A percentile compares a stretch with the other conserved stretches of the same genome.
phyloP scores from a whole-genome alignment of 2,113 vertebrate species.

The Candoia aspera region DNA sequence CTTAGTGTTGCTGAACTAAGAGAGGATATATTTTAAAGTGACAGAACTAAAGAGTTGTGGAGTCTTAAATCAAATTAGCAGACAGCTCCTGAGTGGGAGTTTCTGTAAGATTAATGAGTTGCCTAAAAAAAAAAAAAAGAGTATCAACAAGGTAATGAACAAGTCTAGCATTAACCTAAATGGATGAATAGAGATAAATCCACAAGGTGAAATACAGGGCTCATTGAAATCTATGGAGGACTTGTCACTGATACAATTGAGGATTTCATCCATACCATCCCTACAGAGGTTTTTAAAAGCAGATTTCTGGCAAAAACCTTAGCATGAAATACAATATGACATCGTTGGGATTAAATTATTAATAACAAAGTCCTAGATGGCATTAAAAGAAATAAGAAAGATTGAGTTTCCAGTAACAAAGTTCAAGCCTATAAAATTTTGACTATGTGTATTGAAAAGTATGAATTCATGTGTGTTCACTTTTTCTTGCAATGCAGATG shows the following conservation, averaged over 20 bases:
- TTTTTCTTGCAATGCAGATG: neutral
- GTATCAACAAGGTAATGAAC: conserved; percentile 37
- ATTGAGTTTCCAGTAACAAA: conserved; percentile 20
- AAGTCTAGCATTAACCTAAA: conserved; percentile 50
- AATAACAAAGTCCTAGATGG: neutral
- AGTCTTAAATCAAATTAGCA: conserved; percentile 42
- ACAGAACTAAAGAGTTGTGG: conserved; percentile 23
- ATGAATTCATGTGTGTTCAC: neutral
- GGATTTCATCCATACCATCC: neutral
- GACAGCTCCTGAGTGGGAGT: conserved; percentile 42
- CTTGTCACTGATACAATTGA: neutral
- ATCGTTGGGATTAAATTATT: conserved; percentile 33
- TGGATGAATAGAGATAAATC: conserved; percentile 41
- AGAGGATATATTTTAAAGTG: conserved; percentile 1
- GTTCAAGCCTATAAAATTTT: neutral
- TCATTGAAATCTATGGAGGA: neutral
- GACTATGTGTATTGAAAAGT: neutral
- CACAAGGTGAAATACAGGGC: neutral
- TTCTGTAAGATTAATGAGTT: conserved; percentile 23
- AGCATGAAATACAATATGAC: conserved; percentile 15
- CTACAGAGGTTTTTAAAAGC: neutral
- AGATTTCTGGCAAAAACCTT: conserved; percentile 1
- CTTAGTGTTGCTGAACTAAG: neutral
- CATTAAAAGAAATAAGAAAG: neutral
- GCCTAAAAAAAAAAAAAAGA: conserved; percentile 10